These are phyloP conservation scores for Dicrostonyx torquatus DNA, from an alignment of 2,797 vertebrate species.

Conservation along the genomic window DNA sequence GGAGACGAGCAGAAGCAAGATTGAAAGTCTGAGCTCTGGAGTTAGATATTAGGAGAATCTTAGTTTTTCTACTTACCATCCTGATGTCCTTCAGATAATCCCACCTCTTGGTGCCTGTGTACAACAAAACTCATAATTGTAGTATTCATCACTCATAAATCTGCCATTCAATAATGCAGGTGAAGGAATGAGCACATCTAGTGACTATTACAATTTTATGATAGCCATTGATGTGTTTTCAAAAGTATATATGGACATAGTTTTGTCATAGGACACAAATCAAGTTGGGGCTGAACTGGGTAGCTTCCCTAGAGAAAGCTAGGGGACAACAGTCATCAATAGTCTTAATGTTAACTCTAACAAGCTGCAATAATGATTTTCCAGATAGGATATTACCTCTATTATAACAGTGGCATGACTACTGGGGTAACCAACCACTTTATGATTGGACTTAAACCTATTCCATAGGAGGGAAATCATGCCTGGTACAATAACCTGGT, in stretches of 20 bases:
- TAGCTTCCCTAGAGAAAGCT: neutral
- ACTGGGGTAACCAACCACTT: neutral
- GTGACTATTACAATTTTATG: neutral
- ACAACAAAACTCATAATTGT: neutral
- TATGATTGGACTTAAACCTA: neutral
- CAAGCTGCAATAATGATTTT: too few relatives aligned
- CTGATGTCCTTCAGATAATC: neutral
- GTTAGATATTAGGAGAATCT: conserved; percentile 4
- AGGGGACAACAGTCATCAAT: neutral
- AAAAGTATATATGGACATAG: neutral
- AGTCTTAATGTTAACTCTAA: neutral
- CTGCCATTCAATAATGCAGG: neutral
- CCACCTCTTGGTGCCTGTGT: neutral
- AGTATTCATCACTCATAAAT: neutral
- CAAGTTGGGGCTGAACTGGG: neutral
- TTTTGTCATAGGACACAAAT: neutral
- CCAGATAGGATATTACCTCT: neutral
- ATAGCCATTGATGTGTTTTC: neutral
- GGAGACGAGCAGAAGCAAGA: neutral
- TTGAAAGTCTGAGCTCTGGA: neutral
- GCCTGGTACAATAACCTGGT: neutral
- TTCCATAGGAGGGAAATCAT: neutral
- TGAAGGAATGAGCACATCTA: neutral
- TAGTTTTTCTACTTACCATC: neutral
- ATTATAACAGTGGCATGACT: neutral